Conservation (phyloP, 2,797 vertebrate genomes). For the Euphonia xanthogaster region DNA sequence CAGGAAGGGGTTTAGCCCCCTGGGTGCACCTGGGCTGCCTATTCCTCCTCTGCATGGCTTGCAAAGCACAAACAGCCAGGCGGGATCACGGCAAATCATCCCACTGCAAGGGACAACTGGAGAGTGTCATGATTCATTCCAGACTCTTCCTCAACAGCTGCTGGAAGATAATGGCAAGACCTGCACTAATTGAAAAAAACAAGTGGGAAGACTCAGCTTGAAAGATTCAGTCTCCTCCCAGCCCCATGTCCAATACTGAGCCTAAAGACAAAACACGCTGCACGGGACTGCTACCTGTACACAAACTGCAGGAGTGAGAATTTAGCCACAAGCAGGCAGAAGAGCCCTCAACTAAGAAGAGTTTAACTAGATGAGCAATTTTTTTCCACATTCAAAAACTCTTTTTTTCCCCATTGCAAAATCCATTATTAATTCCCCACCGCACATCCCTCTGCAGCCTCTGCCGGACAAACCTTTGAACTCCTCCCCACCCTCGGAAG, state of each 20-base stretch:
- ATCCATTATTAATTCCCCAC: neutral
- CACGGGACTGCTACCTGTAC: fast-evolving
- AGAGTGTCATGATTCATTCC: neutral
- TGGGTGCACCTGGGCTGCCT: neutral
- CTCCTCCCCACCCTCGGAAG: fast-evolving
- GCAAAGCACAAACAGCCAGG: neutral
- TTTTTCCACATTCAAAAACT: neutral
- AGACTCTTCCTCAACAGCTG: neutral
- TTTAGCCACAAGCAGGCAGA: neutral
- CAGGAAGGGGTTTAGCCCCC: neutral
- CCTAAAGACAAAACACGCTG: neutral
- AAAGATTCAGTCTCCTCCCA: neutral
- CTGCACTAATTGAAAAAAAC: neutral
- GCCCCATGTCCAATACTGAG: neutral
- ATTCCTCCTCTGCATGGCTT: neutral
- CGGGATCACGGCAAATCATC: neutral
- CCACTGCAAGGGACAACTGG: neutral
- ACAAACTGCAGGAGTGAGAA: neutral
- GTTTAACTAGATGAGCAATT: neutral
- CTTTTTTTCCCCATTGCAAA: neutral
- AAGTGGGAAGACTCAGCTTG: neutral
- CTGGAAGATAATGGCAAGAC: neutral
- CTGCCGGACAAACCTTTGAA: neutral
- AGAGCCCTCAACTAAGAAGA: neutral
- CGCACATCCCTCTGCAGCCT: neutral